These are phyloP conservation scores for Ochropacha duplaris DNA, from an alignment of 2,888 invertebrate species.

Conservation along the genomic window DNA sequence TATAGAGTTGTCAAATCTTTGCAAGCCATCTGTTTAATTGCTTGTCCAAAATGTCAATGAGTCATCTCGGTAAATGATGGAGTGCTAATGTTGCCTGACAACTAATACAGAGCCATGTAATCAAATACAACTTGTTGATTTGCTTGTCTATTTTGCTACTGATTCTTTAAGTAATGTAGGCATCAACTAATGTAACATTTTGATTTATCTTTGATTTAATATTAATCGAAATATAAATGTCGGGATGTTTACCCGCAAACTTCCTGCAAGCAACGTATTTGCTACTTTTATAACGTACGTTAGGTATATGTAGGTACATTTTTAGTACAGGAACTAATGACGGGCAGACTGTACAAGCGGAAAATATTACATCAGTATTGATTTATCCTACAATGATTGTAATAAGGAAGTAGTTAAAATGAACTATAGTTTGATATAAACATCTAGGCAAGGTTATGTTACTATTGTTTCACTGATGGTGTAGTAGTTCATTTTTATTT, in stretches of 20 bases:
- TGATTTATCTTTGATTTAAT: constrained; percentile 15
- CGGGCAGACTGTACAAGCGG: background rate
- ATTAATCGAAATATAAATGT: constrained; percentile 26
- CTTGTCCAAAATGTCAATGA: background rate
- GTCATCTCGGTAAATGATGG: background rate
- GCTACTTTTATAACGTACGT: constrained; percentile 38
- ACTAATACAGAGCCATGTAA: background rate
- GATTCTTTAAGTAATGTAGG: constrained; percentile 7
- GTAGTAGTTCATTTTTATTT: constrained; percentile 20
- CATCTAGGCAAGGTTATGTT: constrained; percentile 14
- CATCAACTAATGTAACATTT: background rate
- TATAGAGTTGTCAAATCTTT: constrained; percentile 4
- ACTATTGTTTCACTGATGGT: constrained; percentile 35
- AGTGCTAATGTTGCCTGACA: background rate
- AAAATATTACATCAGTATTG: background rate
- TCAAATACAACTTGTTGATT: background rate
- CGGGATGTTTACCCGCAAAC: constrained; percentile 51
- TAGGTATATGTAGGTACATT: constrained; percentile 7
- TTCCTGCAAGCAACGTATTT: constrained; percentile 41
- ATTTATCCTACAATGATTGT: background rate
- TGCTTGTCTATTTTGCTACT: background rate
- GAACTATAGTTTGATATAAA: constrained; percentile 19
- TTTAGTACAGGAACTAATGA: background rate
- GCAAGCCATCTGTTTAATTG: background rate
- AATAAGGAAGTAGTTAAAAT: constrained; percentile 17